phyloP scores from a whole-genome alignment of 2,113 vertebrate species.

The Lasiurus cinereus region DNA sequence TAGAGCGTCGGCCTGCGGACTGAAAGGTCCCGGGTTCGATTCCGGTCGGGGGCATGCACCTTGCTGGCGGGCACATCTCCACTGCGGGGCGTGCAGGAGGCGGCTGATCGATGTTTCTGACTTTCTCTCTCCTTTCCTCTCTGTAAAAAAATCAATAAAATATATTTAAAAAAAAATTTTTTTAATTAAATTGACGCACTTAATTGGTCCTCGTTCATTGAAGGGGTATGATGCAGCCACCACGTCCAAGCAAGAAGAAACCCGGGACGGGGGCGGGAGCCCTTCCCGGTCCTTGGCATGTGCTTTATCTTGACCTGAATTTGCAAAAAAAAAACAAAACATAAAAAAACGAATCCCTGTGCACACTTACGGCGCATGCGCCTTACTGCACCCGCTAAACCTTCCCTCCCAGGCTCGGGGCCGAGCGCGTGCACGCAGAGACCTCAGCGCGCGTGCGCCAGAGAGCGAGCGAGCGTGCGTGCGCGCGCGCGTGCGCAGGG shows the following conservation, averaged over 20 bases:
- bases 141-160: too few species aligned
- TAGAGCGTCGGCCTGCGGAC: too few species aligned
- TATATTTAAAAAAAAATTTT: too few species aligned
- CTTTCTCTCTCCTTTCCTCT: too few species aligned
- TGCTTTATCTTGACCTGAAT: fast-evolving
- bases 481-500: too few species aligned
- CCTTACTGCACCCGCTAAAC: fast-evolving
- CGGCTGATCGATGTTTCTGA: too few species aligned
- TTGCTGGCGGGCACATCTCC: too few species aligned
- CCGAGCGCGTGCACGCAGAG: fast-evolving
- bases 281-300: background rate
- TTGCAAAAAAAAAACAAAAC: too few species aligned
- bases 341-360: fast-evolving
- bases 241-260: background rate
- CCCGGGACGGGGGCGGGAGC: background rate
- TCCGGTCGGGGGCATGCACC: too few species aligned
- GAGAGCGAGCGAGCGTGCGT: too few species aligned
- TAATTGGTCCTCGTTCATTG: background rate
- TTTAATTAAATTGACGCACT: background rate
- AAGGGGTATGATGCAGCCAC: background rate
- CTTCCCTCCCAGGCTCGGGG: background rate
- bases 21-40: too few species aligned
- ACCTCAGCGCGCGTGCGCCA: background rate
- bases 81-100: too few species aligned
- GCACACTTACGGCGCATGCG: background rate